These are phyloP conservation scores for Paraplagusia blochii DNA, from an alignment of 2,113 vertebrate species.

Conservation along the genomic window DNA sequence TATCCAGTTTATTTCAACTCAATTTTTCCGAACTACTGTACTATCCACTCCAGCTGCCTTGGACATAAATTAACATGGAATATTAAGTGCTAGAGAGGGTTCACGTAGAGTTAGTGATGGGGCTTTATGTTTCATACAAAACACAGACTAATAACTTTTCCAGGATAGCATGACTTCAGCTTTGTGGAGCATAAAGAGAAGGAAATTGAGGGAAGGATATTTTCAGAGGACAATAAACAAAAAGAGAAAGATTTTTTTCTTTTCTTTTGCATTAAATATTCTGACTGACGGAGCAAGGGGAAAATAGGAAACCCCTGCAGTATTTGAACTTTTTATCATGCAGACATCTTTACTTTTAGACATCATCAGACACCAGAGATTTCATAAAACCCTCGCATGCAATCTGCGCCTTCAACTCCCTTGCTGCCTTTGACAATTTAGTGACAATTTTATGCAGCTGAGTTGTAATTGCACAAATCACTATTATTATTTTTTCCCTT, in stretches of 20 bases:
- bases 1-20: slow-evolving; percentile 2
- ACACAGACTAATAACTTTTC: slow-evolving; percentile 47
- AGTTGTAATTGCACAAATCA: slow-evolving; percentile 50
- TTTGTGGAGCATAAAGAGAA: slow-evolving; percentile 29
- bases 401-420: slow-evolving; percentile 13
- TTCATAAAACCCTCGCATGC: slow-evolving; percentile 19
- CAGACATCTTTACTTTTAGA: slow-evolving; percentile 23
- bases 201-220: slow-evolving; percentile 11
- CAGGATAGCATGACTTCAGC: slow-evolving; percentile 42
- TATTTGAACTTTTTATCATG: slow-evolving; percentile 5
- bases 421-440: slow-evolving; percentile 6
- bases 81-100: slow-evolving; percentile 25
- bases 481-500: slow-evolving; percentile 18
- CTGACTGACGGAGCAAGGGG: too few species aligned
- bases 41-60: slow-evolving; percentile 13
- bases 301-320: too few species aligned
- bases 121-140: slow-evolving; percentile 47
- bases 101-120: slow-evolving; percentile 37
- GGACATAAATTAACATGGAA: slow-evolving; percentile 30
- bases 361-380: slow-evolving; percentile 25
- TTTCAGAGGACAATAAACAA: slow-evolving; percentile 5
- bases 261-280: too few species aligned
- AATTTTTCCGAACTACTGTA: slow-evolving; percentile 1
- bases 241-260: slow-evolving; percentile 9
- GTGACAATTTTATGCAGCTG: slow-evolving; percentile 49